These are phyloP conservation scores for Rattus rattus DNA, from an alignment of 2,113 vertebrate species.

Conservation along the genomic window DNA sequence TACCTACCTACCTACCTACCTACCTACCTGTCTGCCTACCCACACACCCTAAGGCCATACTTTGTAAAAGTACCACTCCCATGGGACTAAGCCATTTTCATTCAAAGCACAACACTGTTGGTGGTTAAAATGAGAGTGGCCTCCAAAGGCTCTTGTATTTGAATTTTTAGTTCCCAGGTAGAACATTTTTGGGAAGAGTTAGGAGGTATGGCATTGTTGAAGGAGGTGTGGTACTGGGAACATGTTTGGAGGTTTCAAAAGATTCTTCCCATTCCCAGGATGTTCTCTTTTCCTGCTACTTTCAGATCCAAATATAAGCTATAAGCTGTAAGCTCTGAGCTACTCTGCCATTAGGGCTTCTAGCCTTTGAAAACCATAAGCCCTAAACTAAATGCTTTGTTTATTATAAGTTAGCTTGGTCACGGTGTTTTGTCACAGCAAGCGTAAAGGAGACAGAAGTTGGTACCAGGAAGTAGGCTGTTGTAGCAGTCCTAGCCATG, in stretches of 20 bases:
- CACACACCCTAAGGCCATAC: too few species aligned
- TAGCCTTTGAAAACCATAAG: background rate
- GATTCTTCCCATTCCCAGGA: background rate
- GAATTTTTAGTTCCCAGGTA: background rate
- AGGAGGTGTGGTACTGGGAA: background rate
- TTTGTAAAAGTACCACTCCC: too few species aligned
- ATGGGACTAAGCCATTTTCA: too few species aligned
- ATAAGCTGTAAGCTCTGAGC: background rate
- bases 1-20: too few species aligned
- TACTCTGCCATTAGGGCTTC: background rate
- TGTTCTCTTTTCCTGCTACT: background rate
- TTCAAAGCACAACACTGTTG: background rate
- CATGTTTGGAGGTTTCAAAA: background rate
- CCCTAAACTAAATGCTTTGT: background rate
- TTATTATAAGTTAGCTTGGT: background rate
- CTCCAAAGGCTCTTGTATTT: background rate
- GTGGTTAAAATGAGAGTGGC: background rate
- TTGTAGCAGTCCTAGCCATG: background rate
- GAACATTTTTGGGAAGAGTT: background rate
- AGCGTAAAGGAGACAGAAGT: background rate
- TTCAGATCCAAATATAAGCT: background rate
- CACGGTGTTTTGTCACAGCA: background rate
- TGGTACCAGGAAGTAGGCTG: background rate
- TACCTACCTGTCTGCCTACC: too few species aligned
- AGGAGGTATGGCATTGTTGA: background rate